Conservation (phyloP, 2,888 invertebrate species). For the Opisthograptis luteolata region DNA sequence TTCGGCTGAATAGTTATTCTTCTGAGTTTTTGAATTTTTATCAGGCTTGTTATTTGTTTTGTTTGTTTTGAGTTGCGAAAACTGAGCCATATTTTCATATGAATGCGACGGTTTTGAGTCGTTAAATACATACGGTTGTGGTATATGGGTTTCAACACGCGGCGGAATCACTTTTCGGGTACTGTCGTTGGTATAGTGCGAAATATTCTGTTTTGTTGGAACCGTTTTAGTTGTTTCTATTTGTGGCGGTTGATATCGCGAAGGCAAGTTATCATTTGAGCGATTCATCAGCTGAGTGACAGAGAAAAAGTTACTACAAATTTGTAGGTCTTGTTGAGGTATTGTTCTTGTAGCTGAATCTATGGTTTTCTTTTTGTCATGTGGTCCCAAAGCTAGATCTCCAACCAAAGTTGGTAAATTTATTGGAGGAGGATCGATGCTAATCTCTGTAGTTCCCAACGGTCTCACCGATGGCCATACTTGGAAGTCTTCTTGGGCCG, state of each 20-base stretch:
- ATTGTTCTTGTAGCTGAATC: constrained; percentile 57
- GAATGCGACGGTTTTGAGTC: constrained; percentile 63
- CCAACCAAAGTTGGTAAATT: constrained; percentile 77
- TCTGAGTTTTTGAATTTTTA: constrained; percentile 66
- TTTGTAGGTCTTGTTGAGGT: constrained; percentile 66
- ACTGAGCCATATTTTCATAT: constrained; percentile 65
- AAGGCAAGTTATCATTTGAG: constrained; percentile 64
- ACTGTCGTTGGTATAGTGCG: constrained; percentile 58
- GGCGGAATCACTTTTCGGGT: constrained; percentile 61
- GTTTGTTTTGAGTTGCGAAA: constrained; percentile 62
- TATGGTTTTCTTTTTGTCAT: constrained; percentile 72
- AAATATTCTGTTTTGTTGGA: constrained; percentile 60
- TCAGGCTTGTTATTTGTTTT: constrained; percentile 63
- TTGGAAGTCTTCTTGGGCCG: constrained; percentile 71
- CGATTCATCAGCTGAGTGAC: constrained; percentile 80
- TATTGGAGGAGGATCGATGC: constrained; percentile 78
- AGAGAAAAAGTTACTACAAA: constrained; percentile 75
- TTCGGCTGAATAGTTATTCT: constrained; percentile 78
- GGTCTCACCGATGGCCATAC: constrained; percentile 75
- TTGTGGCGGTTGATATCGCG: constrained; percentile 62
- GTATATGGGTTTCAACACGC: constrained; percentile 61
- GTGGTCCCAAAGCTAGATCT: constrained; percentile 76
- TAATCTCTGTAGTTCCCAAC: constrained; percentile 76
- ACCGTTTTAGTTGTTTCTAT: constrained; percentile 57
- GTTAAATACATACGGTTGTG: constrained; percentile 70